Evolutionary conservation across 1,140 invertebrate genomes (phyloP), one percentile per base, ranked within the genome.

Genomic region (Pinna nobilis): DNA sequence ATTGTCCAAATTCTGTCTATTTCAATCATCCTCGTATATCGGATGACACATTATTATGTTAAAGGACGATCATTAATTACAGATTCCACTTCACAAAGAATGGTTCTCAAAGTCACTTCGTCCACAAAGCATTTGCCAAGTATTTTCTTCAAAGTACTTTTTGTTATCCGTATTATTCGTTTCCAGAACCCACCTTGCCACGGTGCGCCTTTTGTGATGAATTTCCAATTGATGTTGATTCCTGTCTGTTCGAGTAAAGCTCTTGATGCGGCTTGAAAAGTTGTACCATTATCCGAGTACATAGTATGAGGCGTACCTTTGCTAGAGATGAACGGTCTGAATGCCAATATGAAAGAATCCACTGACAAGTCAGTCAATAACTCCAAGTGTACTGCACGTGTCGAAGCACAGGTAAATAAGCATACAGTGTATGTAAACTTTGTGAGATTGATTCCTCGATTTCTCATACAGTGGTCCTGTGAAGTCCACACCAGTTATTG

Each of bases 381-480:
- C 50, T 71, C 68, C n/a, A 76, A 35, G 41, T 67, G 63, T 23
- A 71, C 53, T n/a, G 61, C 61, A 51, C 64, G 23, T 25, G 74
- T 61, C 0, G 15, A 55, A n/a, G 68, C 53, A 23, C 68, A 71
- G 2, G 68, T 71, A 51, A 71, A 76, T 25, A 77, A 23, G 20
- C 63, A 77, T n/a, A n/a, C n/a, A n/a, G n/a, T n/a, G n/a, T 13
- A 67, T 67, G 63, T 51, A 53, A 11, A 53, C 61, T 66, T 76
- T 66, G 18, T n/a, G n/a, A n/a, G n/a, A n/a, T n/a, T n/a, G n/a
- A n/a, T n/a, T n/a, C n/a, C n/a, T n/a, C n/a, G 49, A 60, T 60
- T 60, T 60, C 18, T 37, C 57, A 37, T 60, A 35, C 4, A 60
- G 2, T n/a, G 32, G 0, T n/a, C 57, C 57, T 33, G 57, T 60